These are phyloP conservation scores for Muraenolepis orangiensis DNA, from an alignment of 2,797 vertebrate genomes.

Conservation along the genomic window DNA sequence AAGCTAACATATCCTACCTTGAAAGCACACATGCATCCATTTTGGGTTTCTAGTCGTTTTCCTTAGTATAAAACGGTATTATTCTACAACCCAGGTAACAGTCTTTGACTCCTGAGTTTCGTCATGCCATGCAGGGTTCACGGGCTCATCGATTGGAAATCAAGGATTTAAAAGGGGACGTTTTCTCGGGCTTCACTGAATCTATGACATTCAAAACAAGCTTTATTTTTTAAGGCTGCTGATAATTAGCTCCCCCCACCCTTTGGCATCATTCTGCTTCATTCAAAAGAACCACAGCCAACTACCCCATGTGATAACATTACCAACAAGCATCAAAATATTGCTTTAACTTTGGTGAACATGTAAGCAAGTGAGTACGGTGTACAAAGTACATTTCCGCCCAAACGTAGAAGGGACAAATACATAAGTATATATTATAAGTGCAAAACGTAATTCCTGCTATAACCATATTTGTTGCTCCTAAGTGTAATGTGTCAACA, in stretches of 20 bases:
- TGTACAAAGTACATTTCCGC: neutral
- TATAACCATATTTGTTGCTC: neutral
- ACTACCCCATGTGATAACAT: neutral
- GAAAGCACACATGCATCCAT: constrained; percentile 54
- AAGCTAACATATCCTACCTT: constrained; percentile 39
- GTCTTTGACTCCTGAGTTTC: neutral
- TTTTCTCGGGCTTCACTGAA: neutral
- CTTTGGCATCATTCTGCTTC: neutral
- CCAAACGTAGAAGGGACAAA: neutral
- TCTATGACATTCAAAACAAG: neutral
- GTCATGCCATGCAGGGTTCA: neutral
- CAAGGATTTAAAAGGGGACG: neutral
- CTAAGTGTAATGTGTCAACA: neutral
- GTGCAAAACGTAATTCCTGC: neutral
- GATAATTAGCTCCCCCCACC: neutral
- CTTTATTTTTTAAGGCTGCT: neutral
- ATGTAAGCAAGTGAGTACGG: neutral
- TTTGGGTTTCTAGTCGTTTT: constrained; percentile 30
- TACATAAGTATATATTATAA: neutral
- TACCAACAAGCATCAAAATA: neutral
- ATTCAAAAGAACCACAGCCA: neutral
- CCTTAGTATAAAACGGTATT: constrained; percentile 17
- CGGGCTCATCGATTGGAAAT: neutral
- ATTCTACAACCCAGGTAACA: constrained; percentile 5
- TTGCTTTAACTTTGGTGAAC: neutral